A percentile compares a stretch with the other conserved stretches of the same genome.
phyloP scores from a whole-genome alignment of 2,888 invertebrate species.

The Unio delphinus region DNA sequence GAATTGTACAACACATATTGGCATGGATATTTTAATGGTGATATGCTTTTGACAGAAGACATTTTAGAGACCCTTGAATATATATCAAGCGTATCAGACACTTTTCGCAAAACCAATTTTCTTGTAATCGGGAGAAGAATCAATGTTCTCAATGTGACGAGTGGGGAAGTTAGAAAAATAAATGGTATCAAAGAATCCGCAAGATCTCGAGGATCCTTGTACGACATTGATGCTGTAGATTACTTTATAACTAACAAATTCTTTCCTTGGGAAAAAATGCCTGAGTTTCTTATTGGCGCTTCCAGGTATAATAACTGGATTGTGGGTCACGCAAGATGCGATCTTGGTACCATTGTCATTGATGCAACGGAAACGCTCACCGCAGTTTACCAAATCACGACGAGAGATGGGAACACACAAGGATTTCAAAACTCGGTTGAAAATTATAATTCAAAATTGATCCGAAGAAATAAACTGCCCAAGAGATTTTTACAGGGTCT shows the following conservation, averaged over 20 bases:
- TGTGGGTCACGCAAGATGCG: conserved; percentile 32
- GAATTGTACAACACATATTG: conserved; percentile 26
- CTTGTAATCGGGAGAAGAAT: conserved; percentile 34
- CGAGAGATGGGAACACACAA: conserved; percentile 34
- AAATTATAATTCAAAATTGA: conserved; percentile 26
- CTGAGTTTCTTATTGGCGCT: conserved; percentile 33
- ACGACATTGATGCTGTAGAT: conserved; percentile 34
- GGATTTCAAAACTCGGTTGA: conserved; percentile 21
- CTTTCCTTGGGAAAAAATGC: conserved; percentile 33
- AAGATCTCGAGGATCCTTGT: not conserved
- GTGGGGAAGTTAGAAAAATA: conserved; percentile 14
- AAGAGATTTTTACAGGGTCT: conserved; percentile 29
- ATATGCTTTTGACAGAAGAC: conserved; percentile 33
- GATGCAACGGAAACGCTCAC: conserved; percentile 34
- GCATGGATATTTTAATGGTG: conserved; percentile 38
- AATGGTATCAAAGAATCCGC: conserved; percentile 13
- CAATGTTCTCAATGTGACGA: conserved; percentile 27
- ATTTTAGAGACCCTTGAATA: conserved; percentile 22
- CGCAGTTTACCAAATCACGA: conserved; percentile 39
- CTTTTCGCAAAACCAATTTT: conserved; percentile 9
- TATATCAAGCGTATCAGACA: not conserved
- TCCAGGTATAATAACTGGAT: conserved; percentile 42
- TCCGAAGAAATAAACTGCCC: conserved; percentile 14
- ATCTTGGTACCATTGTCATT: conserved; percentile 28
- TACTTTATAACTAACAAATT: conserved; percentile 30